Base-by-base conservation (phyloP, 1,140 invertebrate species). In the Rhyzopertha dominica region DNA sequence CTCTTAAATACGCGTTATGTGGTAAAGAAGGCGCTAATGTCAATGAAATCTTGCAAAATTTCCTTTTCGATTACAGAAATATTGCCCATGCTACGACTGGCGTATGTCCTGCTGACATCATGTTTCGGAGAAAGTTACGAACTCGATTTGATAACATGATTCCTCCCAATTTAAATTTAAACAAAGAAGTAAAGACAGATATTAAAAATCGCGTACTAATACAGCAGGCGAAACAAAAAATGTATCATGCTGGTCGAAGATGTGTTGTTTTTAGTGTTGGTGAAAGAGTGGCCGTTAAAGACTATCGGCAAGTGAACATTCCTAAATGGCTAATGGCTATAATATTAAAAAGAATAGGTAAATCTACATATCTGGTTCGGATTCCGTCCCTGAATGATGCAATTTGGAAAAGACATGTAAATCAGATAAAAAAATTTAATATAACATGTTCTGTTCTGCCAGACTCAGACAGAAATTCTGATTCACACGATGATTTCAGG, bases 41-140 rank as follows among this genome's bases (percentile, higher is more conserved):
- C 14, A 25, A 28, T 25, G 23, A 17, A 9, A n/a, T 32, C 28
- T 26, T 45, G 5, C 28, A 17, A 19, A 20, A 40, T 19, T 57
- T 54, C 49, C 47, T 59, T 24, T 52, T 59, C n/a, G 39, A 50
- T 29, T 57, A 57, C 39, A 35, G 54, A 12, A 57, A 57, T 28
- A 43, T 47, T 13, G 41, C 40, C 12, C 57, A 56, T 18, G 17
- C 26, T 7, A 57, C 43, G 5, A 57, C 54, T 2, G 43, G 45
- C 3, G 40, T 46, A 22, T 25, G 25, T 10, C 54, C 53, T 7
- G 44, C 53, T 7, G 39, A 50, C 8, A 44, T 52, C 3, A 31
- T 56, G 46, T 41, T 54, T 14, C 54, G 55, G 2, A 43, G 53
- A 13, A 24, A 56, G 8, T 35, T 59, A 8, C 43, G 49, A 14